A percentile compares a stretch with the other conserved stretches of the same genome.
phyloP scores from a whole-genome alignment of 2,888 invertebrate species.

The Lymantria dispar region DNA sequence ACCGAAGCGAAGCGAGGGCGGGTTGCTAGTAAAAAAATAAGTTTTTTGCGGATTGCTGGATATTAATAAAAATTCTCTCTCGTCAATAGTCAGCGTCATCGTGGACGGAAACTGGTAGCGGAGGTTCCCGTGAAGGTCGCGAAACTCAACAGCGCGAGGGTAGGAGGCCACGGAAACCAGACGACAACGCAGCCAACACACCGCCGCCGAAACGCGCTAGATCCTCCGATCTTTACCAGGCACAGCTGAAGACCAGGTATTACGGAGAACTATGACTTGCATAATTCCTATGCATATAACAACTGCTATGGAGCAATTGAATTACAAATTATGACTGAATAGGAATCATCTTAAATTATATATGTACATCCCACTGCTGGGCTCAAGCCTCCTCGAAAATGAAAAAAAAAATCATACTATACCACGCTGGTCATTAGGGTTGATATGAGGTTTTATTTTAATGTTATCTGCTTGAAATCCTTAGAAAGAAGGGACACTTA shows the following conservation, averaged over 20 bases:
- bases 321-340: no score
- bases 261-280: constrained; percentile 40
- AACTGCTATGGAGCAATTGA: not conserved
- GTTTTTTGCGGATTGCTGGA: not conserved
- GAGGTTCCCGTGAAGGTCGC: constrained; percentile 65
- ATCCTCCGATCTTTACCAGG: constrained; percentile 86
- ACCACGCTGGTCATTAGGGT: no score
- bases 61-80: not conserved
- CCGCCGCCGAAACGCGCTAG: constrained; percentile 87
- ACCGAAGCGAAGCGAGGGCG: no score
- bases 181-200: constrained; percentile 73
- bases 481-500: no score
- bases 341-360: no score
- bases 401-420: no score
- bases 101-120: constrained; percentile 76
- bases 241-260: constrained; percentile 81
- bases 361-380: no score
- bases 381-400: no score
- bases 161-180: constrained; percentile 77
- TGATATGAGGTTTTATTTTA: no score
- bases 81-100: constrained; percentile 66
- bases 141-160: constrained; percentile 63
- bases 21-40: not conserved
- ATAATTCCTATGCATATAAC: not conserved
- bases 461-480: no score